Evolutionary conservation across 2,797 vertebrate species (phyloP), one percentile per base, ranked within the genome.

Genomic region (Iguana delicatissima): DNA sequence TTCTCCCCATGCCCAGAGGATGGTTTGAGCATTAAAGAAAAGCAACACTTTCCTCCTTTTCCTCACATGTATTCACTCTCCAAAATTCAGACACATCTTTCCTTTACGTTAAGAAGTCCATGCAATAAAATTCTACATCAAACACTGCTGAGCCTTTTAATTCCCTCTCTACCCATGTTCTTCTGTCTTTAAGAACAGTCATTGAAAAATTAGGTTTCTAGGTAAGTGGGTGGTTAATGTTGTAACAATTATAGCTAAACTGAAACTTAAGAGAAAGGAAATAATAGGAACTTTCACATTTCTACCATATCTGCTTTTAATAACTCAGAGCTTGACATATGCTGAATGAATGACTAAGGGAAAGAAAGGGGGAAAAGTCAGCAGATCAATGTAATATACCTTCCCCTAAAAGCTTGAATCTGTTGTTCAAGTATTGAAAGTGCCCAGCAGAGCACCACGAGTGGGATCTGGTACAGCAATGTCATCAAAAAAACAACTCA

Each of bases 391-490:
- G 95, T 94, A 96, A 96, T 32, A 69, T 95, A 96, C 94, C 94
- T 94, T 94, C 94, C 93, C 96, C 91, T 90, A 93, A 96, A 96
- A 96, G 96, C 97, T 96, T 95, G 85, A 97, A 97, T 97, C 95
- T 95, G 93, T 94, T 92, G 95, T 97, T 98, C 98, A 98, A 98
- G 98, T 98, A 98, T 95, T 94, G 95, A 93, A 96, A 95, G 95
- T 93, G 95, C 93, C 95, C 95, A 93, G 90, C 86, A 91, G 73
- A 94, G 95, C 93, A 97, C 95, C 93, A 94, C 0, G 82, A 96
- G 92, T 87, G 92, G 95, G 94, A 94, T 93, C 94, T 95, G 91
- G 86, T 92, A 95, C 85, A 96, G 95, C 73, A 0, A 96, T 96
- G 91, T 96, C 91, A 22, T 96, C 94, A 95, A 95, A 89, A 92